Evolutionary conservation across 2,888 invertebrate species (phyloP).

Genomic region (Cancer borealis): DNA sequence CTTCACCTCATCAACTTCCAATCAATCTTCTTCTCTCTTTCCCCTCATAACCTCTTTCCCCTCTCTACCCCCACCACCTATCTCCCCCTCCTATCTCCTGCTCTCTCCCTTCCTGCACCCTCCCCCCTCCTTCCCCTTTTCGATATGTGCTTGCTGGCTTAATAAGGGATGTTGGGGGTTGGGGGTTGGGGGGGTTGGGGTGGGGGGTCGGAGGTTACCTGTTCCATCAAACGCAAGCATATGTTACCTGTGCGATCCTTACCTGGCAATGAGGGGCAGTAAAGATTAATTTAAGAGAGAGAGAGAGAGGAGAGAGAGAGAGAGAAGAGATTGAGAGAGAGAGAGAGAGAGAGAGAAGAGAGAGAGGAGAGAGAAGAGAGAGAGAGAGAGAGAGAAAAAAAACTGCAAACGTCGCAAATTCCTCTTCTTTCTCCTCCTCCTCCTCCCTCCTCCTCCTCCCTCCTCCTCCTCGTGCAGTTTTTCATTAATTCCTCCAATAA

Average conservation of each 20-base stretch:
- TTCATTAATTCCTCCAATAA: neutral
- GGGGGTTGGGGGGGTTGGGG: neutral
- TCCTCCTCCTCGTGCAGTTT: neutral
- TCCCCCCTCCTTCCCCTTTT: neutral
- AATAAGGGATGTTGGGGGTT: neutral
- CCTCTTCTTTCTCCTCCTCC: neutral
- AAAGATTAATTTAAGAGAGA: constrained; percentile 26
- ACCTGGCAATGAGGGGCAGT: constrained; percentile 54
- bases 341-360: constrained; percentile 8
- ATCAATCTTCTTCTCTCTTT: neutral
- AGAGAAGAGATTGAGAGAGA: neutral
- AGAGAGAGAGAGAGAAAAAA: constrained; percentile 8
- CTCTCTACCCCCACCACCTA: neutral
- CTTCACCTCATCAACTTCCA: neutral
- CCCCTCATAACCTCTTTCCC: neutral
- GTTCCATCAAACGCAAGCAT: neutral
- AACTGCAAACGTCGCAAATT: neutral
- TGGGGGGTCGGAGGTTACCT: neutral
- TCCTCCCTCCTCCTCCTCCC: constrained; percentile 20
- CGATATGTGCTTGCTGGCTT: constrained; percentile 6
- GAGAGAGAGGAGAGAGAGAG: neutral
- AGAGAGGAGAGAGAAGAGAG: constrained; percentile 15
- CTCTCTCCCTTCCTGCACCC: neutral
- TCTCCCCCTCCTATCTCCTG: neutral
- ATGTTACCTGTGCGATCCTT: neutral